Conservation (phyloP, 2,888 invertebrate species). For the Endotricha flammealis region DNA sequence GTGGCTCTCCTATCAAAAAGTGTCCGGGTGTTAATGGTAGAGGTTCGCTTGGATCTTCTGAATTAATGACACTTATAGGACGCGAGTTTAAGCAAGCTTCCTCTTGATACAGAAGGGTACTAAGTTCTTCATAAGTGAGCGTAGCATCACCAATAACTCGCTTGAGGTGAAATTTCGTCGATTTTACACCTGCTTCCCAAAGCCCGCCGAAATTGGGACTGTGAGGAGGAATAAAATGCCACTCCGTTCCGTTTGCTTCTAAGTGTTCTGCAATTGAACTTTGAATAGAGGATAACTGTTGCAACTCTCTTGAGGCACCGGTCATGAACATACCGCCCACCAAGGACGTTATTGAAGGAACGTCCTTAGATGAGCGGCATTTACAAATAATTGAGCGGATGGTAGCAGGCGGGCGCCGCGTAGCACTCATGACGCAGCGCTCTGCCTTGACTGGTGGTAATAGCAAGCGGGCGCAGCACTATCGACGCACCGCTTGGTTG, state of each 20-base stretch:
- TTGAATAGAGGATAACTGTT: constrained; percentile 4
- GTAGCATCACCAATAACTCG: constrained; percentile 12
- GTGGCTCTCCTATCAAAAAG: constrained; percentile 22
- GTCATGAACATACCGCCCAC: no score
- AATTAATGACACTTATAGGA: constrained; percentile 9
- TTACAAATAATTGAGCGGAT: no score
- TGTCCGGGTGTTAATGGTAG: constrained; percentile 21
- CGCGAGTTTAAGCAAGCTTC: constrained; percentile 13
- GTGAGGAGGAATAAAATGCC: constrained; percentile 17
- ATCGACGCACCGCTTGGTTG: no score
- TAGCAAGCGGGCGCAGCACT: no score
- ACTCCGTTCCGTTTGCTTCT: constrained; percentile 6
- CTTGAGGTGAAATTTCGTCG: constrained; percentile 14
- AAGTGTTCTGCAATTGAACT: constrained; percentile 7
- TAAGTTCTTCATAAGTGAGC: constrained; percentile 12
- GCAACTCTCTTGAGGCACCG: constrained; percentile 17
- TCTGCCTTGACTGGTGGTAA: no score
- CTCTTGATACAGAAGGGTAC: constrained; percentile 9
- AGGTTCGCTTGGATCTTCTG: constrained; percentile 9
- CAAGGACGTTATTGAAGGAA: no score
- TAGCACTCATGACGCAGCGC: no score
- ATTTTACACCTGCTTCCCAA: constrained; percentile 13
- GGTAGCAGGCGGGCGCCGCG: no score
- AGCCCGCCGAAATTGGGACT: constrained; percentile 16
- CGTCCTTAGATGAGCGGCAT: no score